Evolutionary conservation across 2,113 vertebrate species (phyloP), one percentile per base, ranked within the genome.

Genomic region (Proterorhinus semilunaris): DNA sequence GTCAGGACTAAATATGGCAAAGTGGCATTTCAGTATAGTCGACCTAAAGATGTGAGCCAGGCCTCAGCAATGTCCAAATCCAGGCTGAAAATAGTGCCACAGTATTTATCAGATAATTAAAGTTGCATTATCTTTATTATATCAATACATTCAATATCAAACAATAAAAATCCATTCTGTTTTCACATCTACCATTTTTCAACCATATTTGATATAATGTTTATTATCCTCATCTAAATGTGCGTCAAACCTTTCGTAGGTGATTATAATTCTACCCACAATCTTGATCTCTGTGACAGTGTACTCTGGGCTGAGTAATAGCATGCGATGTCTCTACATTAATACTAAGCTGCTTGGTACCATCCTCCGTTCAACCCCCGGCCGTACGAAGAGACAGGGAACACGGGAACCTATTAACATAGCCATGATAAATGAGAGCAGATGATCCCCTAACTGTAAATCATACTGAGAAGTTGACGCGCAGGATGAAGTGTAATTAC

Each of bases 371-470:
- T 79, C 78, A 74, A 55, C 53, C 76, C 69, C 67, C n/a, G 58
- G 75, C 71, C 62, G 36, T 6, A 12, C 58, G 27, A 68, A 69
- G 70, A 85, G 76, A 84, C 70, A 48, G 71, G 74, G 65, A 78
- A 75, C 83, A 78, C 71, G 69, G 65, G 64, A 84, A 79, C 61
- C 83, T 55, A 83, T 88, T 86, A 86, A 62, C 68, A 77, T 65
- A 54, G 75, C 61, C 62, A 72, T 84, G 87, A 87, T 86, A 76
- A 81, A 90, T 85, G 85, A 76, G 75, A 48, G 78, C 70, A 61
- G 66, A 67, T 80, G 78, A 83, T 69, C 81, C 77, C 67, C 46
- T 50, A 42, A 73, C 76, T 83, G 81, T 88, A 87, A 86, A 90
- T 86, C 82, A 86, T 78, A 73, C 72, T 68, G 76, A 80, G 86